Evolutionary conservation across 2,888 invertebrate genomes (phyloP), one percentile per base, ranked within the genome.

Genomic region (Drosophila austrosaltans): DNA sequence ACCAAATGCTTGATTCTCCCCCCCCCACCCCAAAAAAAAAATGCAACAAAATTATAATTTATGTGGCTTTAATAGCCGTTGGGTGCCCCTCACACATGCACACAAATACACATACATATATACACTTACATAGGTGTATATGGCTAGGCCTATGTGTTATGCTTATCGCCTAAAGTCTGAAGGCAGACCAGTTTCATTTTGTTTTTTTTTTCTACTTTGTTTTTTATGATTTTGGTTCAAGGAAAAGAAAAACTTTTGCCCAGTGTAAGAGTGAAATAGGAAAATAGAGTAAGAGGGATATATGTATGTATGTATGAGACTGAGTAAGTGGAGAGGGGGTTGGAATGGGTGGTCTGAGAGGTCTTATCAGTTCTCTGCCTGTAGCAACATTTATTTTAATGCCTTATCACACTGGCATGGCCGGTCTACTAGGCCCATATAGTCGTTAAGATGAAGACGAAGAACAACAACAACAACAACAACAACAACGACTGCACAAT

Each of bases 1-100:
- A 70, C 59, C 73, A 53, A 53, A 16, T 10, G 69, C 64, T 67
- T 69, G 53, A 30, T n/a, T 28, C 53, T 30, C 3, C 48, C 36
- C 69, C 36, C 20, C 48, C 69, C 69, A 48, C n/a, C n/a, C n/a
- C n/a, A n/a, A n/a, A n/a, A n/a, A 36, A 36, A 53, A 67, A 75
- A 74, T 89, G 89, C 85, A 85, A 79, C 89, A 87, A 90, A 84
- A 89, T 90, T 81, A 89, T 89, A 87, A 89, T 89, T 89, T 89
- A 89, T 89, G 88, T 90, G 81, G 77, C 85, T 89, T 89, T 81
- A 87, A 90, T 82, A 83, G 89, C 87, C 86, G 74, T 69, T 76
- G 82, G 79, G 62, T 73, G 63, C 66, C 58, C 10, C 48, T 4
- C 48, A 48, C 48, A 48, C 48, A 48, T 6, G 6, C 44, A 44